A percentile compares a stretch with the other conserved stretches of the same genome.
Evolutionary conservation across 2,113 vertebrate species (phyloP).

Genomic region (Rhizomys pruinosus): DNA sequence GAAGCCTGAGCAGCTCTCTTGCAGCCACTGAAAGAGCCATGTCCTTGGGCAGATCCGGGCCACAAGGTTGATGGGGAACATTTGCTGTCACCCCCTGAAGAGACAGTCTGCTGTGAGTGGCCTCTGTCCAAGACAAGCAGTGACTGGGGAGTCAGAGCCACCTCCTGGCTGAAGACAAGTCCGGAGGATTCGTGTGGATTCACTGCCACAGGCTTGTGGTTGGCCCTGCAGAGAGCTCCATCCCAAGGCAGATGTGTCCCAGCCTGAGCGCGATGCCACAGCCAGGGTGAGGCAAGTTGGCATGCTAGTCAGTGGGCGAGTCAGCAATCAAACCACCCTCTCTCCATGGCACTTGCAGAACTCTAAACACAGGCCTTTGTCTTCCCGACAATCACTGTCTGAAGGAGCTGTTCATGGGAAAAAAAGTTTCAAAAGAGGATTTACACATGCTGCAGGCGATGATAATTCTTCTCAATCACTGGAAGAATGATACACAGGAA

Average conservation of each 20-base stretch:
- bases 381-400: conserved; percentile 42
- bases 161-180: conserved; percentile 1
- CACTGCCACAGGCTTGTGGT: neutral
- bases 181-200: neutral
- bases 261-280: neutral
- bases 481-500: neutral
- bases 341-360: conserved; percentile 18
- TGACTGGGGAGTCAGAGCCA: neutral
- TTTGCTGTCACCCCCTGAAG: neutral
- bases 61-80: neutral
- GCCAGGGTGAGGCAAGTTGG: neutral
- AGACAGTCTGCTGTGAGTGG: neutral
- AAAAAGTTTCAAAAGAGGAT: conserved; percentile 7
- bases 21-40: neutral
- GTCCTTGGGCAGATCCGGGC: neutral
- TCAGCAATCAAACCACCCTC: neutral
- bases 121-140: neutral
- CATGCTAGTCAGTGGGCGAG: conserved; percentile 5
- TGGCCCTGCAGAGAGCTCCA: neutral
- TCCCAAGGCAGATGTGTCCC: neutral
- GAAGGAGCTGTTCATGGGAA: conserved; percentile 28
- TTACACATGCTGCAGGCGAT: neutral
- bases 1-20: neutral
- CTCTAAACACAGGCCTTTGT: conserved; percentile 43
- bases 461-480: neutral